phyloP scores from a whole-genome alignment of 2,888 invertebrate species.

The Chymomyza procnemis region DNA sequence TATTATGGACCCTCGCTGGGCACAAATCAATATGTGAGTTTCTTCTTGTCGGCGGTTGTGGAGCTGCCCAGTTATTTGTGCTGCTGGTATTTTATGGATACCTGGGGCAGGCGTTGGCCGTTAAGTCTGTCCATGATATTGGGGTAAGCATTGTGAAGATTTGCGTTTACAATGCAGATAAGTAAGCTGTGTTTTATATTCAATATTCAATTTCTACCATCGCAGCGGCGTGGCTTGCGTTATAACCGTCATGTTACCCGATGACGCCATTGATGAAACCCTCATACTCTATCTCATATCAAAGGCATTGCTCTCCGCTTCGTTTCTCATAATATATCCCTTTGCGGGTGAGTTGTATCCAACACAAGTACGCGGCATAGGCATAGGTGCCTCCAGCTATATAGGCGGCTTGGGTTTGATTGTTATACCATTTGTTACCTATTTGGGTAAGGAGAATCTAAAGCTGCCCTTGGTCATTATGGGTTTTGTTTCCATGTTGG shows the following conservation, averaged over 20 bases:
- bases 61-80: slow-evolving; percentile 93
- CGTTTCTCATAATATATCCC: slow-evolving; percentile 94
- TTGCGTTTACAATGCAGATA: too few relatives aligned
- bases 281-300: slow-evolving; percentile 88
- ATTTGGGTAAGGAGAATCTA: slow-evolving; percentile 91
- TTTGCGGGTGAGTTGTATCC: slow-evolving; percentile 95
- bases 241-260: slow-evolving; percentile 89
- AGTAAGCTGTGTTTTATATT: too few relatives aligned
- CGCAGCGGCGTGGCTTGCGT: slow-evolving; percentile 90
- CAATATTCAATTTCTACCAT: slow-evolving; percentile 82
- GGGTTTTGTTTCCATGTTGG: slow-evolving; percentile 89
- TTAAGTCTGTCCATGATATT: slow-evolving; percentile 90
- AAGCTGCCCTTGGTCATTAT: slow-evolving; percentile 91
- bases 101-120: slow-evolving; percentile 92
- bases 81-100: slow-evolving; percentile 93
- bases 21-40: slow-evolving; percentile 92
- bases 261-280: slow-evolving; percentile 86
- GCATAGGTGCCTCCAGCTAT: slow-evolving; percentile 94
- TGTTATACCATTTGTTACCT: slow-evolving; percentile 93
- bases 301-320: slow-evolving; percentile 93
- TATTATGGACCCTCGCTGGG: slow-evolving; percentile 94
- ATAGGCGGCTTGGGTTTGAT: slow-evolving; percentile 93
- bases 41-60: slow-evolving; percentile 90
- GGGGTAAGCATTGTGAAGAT: slow-evolving; percentile 82
- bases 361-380: slow-evolving; percentile 91